Evolutionary conservation across 2,797 vertebrate species (phyloP), one percentile per base, ranked within the genome.

Genomic region (Artibeus lituratus): DNA sequence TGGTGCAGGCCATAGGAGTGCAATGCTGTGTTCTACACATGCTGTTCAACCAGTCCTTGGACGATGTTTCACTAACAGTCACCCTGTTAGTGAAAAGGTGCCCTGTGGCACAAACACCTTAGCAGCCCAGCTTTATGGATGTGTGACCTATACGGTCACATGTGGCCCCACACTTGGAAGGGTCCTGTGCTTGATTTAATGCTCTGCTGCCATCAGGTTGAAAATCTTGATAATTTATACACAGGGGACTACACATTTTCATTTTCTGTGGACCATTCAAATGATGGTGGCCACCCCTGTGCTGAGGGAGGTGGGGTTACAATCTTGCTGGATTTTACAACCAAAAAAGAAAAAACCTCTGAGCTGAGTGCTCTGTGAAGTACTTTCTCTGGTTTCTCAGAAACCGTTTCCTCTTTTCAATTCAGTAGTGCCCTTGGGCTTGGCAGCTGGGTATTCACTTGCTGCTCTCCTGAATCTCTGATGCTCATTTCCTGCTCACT

Each of bases 341-440:
- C 39, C 15, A 29, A 35, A 11, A 80, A 32, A 86, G 78, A 67
- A 55, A 59, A 94, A 74, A 49, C 47, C 62, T 49, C 39, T 62
- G 74, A 55, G 81, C 32, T 87, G 59, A 74, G 53, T 88, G 37
- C 65, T 72, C 29, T 0, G 9, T 69, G 32, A 86, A 94, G 70
- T 49, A 94, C 89, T 96, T 95, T 94, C 92, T 86, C 94, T 74
- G 70, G 74, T 88, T 97, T 95, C 95, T 96, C 89, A 95, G 87
- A 96, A 97, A 69, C 70, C 80, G 44, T 74, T 95, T 96, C 94
- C 89, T 96, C 69, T 92, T 97, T 95, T 91, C 39, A 37, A 3
- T 62, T 93, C 53, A 32, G 14, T 32, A 42, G 42, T 77, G 76
- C 86, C 69, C 21, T 15, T 57, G 74, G 57, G 86, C 73, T 70